Conservation (phyloP, 1,140 invertebrate species). For the Meloidogyne hapla region DNA sequence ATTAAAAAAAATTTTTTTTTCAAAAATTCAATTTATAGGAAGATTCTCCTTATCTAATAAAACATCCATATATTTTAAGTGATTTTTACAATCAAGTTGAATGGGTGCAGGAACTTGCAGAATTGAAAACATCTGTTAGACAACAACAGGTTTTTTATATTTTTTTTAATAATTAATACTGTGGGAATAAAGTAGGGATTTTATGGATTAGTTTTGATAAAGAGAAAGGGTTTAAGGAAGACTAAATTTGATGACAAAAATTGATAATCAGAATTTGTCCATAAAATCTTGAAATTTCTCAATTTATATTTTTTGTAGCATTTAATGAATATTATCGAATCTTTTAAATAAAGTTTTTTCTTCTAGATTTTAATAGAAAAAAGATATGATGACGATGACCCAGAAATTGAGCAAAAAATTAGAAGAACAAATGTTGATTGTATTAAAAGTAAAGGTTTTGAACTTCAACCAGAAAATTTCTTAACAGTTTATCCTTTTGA, state of each 20-base stretch:
- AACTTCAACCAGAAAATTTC: constrained; percentile 26
- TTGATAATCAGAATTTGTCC: too few species aligned
- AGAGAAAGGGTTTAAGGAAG: too few species aligned
- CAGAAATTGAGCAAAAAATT: constrained; percentile 33
- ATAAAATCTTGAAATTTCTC: too few species aligned
- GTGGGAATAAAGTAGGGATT: too few species aligned
- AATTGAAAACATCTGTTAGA: neutral
- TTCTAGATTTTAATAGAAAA: constrained; percentile 4
- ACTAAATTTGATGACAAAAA: too few species aligned
- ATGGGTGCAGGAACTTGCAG: constrained; percentile 2
- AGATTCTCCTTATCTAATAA: constrained; percentile 9
- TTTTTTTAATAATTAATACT: too few species aligned
- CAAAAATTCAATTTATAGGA: neutral
- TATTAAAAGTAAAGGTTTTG: constrained; percentile 12
- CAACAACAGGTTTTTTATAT: neutral
- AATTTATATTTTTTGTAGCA: too few species aligned
- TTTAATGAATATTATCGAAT: neutral
- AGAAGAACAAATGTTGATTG: constrained; percentile 19
- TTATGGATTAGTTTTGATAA: too few species aligned
- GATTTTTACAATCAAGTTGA: constrained; percentile 18
- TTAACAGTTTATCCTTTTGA: constrained; percentile 24
- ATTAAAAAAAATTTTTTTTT: neutral
- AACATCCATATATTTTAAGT: neutral
- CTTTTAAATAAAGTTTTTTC: too few species aligned
- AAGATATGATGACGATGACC: constrained; percentile 23